Evolutionary conservation across 2,797 vertebrate genomes (phyloP), one percentile per base, ranked within the genome.

Genomic region (Philypnodon macrostomus): DNA sequence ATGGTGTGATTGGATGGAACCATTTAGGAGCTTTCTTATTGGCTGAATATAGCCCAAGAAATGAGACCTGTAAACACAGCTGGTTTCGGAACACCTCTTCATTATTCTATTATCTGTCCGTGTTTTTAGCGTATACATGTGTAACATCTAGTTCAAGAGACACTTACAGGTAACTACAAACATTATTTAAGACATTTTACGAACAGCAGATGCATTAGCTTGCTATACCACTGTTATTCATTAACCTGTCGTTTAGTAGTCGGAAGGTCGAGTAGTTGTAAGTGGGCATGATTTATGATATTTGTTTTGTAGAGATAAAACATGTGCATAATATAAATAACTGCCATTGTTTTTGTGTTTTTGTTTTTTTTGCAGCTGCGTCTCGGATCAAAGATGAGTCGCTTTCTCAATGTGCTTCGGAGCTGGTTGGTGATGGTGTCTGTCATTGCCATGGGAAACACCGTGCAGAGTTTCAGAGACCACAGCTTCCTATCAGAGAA

Each of bases 391-490:
- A 73, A 37, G 57, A 98, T 98, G 95, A 92, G 94, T 70, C 91
- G 92, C n/a, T 93, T 97, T 52, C 72, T 97, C 71, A 96, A 93
- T 12, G 91, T 98, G 33, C 77, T 99, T 69, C 91, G 96, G 47
- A 95, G 92, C 81, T 99, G 97, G 97, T 61, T 99, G 67, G 80
- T 98, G 39, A 93, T 99, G 91, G 94, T 98, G 48, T 91, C 95
- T 0, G 88, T 99, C 58, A 93, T 97, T 33, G 94, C 94, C 0
- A 74, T 93, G 62, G 97, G 94, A 24, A 98, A 95, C 84, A 94
- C 94, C 0, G 72, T 97, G 13, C 96, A 99, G 81, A 96, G 94
- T 75, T 99, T 99, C 85, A 89, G 91, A 50, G 95, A 99, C 58
- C 91, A 98, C 85, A 88, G 93, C 61, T 99, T 99, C 58, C 83